Evolutionary conservation across 2,797 vertebrate species (phyloP), one percentile per base, ranked within the genome.

Genomic region (Molossus molossus): DNA sequence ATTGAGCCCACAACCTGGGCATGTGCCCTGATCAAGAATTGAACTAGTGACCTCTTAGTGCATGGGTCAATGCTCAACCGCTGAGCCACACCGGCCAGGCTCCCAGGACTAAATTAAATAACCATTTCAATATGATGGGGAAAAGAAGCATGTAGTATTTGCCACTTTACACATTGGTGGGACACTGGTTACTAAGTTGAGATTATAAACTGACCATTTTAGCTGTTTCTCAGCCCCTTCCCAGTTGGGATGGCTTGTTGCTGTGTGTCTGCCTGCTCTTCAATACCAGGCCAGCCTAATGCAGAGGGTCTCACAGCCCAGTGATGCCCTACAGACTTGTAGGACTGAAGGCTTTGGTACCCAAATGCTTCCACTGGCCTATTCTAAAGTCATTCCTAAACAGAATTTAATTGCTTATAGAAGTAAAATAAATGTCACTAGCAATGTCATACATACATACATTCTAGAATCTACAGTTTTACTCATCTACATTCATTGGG

Each of bases 381-480:
- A 5, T 90, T 93, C 53, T 72, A 10, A 89, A 72, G 60, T 65
- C 12, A 45, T 83, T 48, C 21, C 84, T 89, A 79, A 89, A 29
- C 53, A 29, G 29, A 72, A 40, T 18, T n/a, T 67, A 55, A 82
- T 87, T 84, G 18, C 40, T 88, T 45, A 12, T 73, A 45, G 65
- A 90, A 96, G 67, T 69, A 55, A 90, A 75, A 37, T 65, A 75
- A 82, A 57, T 33, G 6, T 80, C 21, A 37, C 10, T 64, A 33
- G 65, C 77, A 91, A 4, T 75, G 55, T 23, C 33, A n/a, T 25
- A 81, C 20, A 25, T n/a, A 37, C 20, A 65, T 33, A 21, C 18
- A 65, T 33, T 17, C 18, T 50, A 18, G 29, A 64, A 57, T 81
- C 55, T 64, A 6, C 12, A 25, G 20, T 76, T 77, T 65, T 20